These are phyloP conservation scores for Channa argus DNA, from an alignment of 2,113 vertebrate genomes.

Conservation along the genomic window DNA sequence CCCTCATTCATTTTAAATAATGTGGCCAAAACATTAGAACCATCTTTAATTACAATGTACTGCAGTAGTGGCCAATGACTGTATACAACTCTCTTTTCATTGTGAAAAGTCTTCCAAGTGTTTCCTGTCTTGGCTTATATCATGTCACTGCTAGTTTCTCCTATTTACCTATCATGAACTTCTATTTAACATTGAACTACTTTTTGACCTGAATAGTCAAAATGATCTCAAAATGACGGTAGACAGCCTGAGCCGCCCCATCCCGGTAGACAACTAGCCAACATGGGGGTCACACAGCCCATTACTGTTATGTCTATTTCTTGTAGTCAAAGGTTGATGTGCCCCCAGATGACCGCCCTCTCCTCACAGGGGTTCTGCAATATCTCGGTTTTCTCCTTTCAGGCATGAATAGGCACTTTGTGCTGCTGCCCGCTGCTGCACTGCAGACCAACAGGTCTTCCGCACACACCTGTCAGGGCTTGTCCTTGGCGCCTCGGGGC, in stretches of 20 bases:
- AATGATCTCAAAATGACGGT: conserved; percentile 7
- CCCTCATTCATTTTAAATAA: no score
- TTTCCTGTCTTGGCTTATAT: neutral
- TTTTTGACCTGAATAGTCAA: conserved; percentile 25
- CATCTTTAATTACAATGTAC: no score
- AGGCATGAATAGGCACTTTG: conserved; percentile 79
- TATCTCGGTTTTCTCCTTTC: conserved; percentile 77
- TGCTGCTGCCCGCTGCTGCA: conserved; percentile 53
- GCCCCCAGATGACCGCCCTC: conserved; percentile 55
- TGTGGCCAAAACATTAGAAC: no score
- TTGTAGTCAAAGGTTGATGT: conserved; percentile 71
- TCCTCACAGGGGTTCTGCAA: conserved; percentile 71
- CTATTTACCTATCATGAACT: conserved; percentile 6
- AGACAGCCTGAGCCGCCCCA: conserved; percentile 42
- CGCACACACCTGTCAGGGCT: conserved; percentile 79
- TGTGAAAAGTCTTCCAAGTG: conserved; percentile 6
- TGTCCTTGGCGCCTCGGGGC: conserved; percentile 73
- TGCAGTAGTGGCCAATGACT: no score
- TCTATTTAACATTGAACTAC: conserved; percentile 2
- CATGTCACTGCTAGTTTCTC: neutral
- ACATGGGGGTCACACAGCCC: conserved; percentile 43
- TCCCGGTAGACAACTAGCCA: conserved; percentile 28
- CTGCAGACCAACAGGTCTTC: conserved; percentile 57
- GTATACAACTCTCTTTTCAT: neutral
- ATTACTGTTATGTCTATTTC: conserved; percentile 69